Evolutionary conservation across 2,888 invertebrate genomes (phyloP), one percentile per base, ranked within the genome.

Genomic region (Hermaeophaga mercurialis): DNA sequence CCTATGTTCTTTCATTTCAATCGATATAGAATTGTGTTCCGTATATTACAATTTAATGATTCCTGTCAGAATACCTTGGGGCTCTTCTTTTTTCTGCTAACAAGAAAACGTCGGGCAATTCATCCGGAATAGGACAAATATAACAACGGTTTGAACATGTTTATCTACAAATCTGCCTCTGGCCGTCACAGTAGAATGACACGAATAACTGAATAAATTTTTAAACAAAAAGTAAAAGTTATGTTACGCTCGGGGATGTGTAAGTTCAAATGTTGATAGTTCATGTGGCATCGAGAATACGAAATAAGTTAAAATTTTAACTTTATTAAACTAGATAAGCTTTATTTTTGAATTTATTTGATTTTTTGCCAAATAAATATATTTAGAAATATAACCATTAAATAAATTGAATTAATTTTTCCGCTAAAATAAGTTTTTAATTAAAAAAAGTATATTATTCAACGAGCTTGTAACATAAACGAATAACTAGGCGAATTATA

Each of bases 31-130:
- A 57, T 43, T 26, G 43, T 47, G 57, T 52, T 57, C 28, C 33
- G 18, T 41, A 43, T 52, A 55, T 49, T 45, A 41, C 31, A 44
- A 26, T 52, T 56, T 58, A 58, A 61, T 53, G 55, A 56, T 45
- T 50, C 53, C 43, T 58, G 61, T 61, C 61, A 61, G 58, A 19
- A 54, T 41, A 48, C 49, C 56, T 46, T 49, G 18, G 26, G 43
- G 50, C 41, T 47, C 9, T 3, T 58, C 47, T 41, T 46, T 18
- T 54, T 50, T 41, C 15, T 28, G n/a, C 41, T 33, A 38, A 22
- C 28, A 49, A 54, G 49, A 49, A 39, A 33, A 34, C 46, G 39
- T 52, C 31, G 17, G 26, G 33, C 22, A 36, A 46, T 39, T 47
- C 28, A 41, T 45, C 47, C 33, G 12, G 18, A 39, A 39, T 49